A percentile compares a stretch with the other conserved stretches of the same genome.
Evolutionary conservation across 2,888 invertebrate species (phyloP).

Genomic region (Strigamia crassipes): DNA sequence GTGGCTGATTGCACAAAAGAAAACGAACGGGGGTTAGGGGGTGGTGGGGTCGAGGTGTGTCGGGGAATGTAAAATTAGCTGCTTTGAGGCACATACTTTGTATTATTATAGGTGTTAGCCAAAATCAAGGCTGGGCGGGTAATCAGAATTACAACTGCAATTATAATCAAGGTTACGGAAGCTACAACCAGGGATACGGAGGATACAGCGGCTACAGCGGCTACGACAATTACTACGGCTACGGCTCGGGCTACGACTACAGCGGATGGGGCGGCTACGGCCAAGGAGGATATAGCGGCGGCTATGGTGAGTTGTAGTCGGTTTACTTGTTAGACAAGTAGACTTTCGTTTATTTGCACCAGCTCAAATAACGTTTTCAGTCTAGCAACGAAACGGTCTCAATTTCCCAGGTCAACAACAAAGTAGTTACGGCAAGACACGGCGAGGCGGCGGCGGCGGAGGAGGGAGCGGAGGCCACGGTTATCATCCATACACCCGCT

Average conservation of each 20-base stretch:
- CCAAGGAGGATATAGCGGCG: slow-evolving; percentile 71
- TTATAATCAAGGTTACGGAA: slow-evolving; percentile 53
- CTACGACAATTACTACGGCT: slow-evolving; percentile 69
- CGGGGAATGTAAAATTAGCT: too few species aligned
- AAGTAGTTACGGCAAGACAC: slow-evolving; percentile 48
- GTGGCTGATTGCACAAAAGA: too few species aligned
- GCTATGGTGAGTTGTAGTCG: slow-evolving; percentile 58
- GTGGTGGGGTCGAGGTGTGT: too few species aligned
- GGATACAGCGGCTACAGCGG: slow-evolving; percentile 62
- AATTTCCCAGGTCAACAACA: slow-evolving; percentile 49
- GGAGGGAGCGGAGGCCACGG: slow-evolving; percentile 47
- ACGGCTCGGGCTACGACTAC: slow-evolving; percentile 69
- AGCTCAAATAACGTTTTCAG: slow-evolving; percentile 31
- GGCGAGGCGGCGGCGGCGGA: slow-evolving; percentile 49
- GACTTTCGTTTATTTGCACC: slow-evolving; percentile 37
- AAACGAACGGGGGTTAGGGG: too few species aligned
- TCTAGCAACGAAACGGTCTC: slow-evolving; percentile 43
- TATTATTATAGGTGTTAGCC: slow-evolving; percentile 53
- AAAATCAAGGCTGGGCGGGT: slow-evolving; percentile 51
- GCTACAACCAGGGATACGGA: slow-evolving; percentile 63
- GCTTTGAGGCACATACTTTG: slow-evolving; percentile 29
- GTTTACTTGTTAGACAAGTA: slow-evolving; percentile 40
- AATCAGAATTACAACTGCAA: slow-evolving; percentile 55
- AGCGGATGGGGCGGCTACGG: slow-evolving; percentile 56
- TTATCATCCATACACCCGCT: slow-evolving; percentile 51